A percentile compares a stretch with the other conserved stretches of the same genome.
phyloP scores from a whole-genome alignment of 2,113 vertebrate genomes.

The Sorex araneus region DNA sequence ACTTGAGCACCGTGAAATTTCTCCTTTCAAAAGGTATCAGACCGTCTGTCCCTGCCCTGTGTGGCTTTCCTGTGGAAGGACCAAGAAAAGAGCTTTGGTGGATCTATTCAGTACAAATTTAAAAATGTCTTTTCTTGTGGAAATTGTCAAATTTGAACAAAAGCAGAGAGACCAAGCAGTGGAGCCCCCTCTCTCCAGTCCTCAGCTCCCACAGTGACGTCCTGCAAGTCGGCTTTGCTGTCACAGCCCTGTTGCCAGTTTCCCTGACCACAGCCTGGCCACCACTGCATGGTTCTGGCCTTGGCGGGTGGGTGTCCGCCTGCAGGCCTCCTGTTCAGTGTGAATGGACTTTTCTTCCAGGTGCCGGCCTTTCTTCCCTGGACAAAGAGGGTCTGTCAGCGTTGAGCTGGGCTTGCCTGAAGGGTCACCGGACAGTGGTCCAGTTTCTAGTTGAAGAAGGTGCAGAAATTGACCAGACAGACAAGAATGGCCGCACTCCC shows the following conservation, averaged over 20 bases:
- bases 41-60: fast-evolving
- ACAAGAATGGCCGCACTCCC: constrained; percentile 97
- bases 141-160: not conserved
- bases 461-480: constrained; percentile 95
- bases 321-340: fast-evolving
- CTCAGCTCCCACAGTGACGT: fast-evolving
- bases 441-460: constrained; percentile 96
- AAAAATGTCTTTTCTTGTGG: not conserved
- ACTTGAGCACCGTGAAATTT: constrained; percentile 96
- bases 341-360: constrained; percentile 85
- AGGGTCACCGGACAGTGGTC: constrained; percentile 96
- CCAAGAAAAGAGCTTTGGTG: not conserved
- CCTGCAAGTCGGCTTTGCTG: fast-evolving
- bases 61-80: not conserved
- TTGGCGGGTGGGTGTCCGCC: not conserved
- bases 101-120: not conserved
- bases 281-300: too few species aligned
- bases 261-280: too few species aligned
- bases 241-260: not conserved
- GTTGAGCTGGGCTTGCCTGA: constrained; percentile 98
- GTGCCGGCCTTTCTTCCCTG: constrained; percentile 93
- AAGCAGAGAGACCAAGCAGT: not conserved
- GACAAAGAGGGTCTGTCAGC: constrained; percentile 98
- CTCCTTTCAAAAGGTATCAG: constrained; percentile 95
- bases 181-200: fast-evolving